These are phyloP conservation scores for Thermophis baileyi DNA, from an alignment of 2,113 vertebrate species.

Conservation along the genomic window DNA sequence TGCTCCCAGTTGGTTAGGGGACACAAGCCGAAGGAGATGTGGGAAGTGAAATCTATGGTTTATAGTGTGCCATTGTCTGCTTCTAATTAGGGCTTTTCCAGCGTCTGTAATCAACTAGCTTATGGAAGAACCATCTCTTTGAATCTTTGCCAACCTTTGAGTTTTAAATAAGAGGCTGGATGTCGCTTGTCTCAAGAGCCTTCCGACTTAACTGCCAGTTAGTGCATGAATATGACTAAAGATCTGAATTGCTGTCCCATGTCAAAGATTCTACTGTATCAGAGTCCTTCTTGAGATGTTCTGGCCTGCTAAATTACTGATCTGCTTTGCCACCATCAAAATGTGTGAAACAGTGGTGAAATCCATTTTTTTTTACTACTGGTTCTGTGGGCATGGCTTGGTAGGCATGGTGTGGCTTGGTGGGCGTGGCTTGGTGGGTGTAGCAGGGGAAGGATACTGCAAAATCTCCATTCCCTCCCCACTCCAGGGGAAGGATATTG, in stretches of 20 bases:
- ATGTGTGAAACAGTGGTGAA: not conserved
- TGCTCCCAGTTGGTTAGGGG: not conserved
- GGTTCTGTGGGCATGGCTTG: no score
- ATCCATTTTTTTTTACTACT: no score
- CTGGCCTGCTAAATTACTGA: not conserved
- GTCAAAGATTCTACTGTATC: not conserved
- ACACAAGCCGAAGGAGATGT: not conserved
- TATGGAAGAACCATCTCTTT: not conserved
- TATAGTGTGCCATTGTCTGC: not conserved
- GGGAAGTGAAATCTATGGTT: not conserved
- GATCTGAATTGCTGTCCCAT: not conserved
- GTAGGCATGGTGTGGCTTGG: no score
- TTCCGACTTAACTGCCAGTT: not conserved
- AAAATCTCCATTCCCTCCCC: no score
- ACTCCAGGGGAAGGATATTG: no score
- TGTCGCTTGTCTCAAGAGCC: not conserved
- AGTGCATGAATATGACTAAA: not conserved
- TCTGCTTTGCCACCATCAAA: not conserved
- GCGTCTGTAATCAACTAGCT: not conserved
- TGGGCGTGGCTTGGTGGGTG: no score
- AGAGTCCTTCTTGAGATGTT: not conserved
- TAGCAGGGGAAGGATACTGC: no score
- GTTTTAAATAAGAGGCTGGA: not conserved
- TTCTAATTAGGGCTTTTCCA: not conserved
- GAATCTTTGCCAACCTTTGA: not conserved